Percentiles rank a stretch among this genome's conserved stretches.
phyloP scores from a whole-genome alignment of 2,113 vertebrate species.

The Menidia beryllina region DNA sequence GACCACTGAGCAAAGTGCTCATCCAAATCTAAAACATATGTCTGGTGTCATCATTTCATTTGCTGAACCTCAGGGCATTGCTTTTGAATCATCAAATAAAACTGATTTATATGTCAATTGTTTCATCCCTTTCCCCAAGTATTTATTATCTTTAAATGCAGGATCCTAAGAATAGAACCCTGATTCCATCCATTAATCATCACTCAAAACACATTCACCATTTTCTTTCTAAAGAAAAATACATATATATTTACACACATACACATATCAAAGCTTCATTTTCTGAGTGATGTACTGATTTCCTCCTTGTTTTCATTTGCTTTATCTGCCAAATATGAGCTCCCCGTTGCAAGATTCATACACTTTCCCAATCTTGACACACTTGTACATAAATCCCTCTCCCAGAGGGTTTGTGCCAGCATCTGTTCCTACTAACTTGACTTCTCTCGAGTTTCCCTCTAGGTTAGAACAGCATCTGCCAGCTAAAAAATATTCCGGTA shows the following conservation, averaged over 20 bases:
- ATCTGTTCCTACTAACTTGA: conserved; percentile 63
- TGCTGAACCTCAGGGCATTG: neutral
- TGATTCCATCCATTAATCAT: neutral
- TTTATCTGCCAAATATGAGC: conserved; percentile 8
- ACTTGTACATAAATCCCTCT: conserved; percentile 41
- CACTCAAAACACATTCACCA: conserved; percentile 1
- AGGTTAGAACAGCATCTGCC: conserved; percentile 65
- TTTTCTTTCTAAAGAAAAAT: conserved; percentile 14
- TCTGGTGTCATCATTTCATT: conserved; percentile 9
- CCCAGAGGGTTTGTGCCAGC: conserved; percentile 53
- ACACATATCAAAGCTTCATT: neutral
- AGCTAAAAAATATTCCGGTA: conserved; percentile 42
- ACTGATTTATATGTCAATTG: no score
- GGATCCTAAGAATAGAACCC: no score
- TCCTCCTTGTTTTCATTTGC: conserved; percentile 13
- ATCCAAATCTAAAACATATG: neutral
- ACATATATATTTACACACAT: no score
- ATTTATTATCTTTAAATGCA: no score
- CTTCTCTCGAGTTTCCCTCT: conserved; percentile 47
- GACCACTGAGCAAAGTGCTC: neutral
- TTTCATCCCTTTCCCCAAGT: no score
- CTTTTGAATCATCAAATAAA: no score
- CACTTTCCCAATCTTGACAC: conserved; percentile 34
- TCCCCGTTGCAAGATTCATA: conserved; percentile 10
- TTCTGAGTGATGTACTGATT: neutral